Percentiles rank a stretch among this genome's conserved stretches.
These are phyloP conservation scores for Cydia fagiglandana DNA, from an alignment of 1,140 invertebrate genomes.

Conservation along the genomic window DNA sequence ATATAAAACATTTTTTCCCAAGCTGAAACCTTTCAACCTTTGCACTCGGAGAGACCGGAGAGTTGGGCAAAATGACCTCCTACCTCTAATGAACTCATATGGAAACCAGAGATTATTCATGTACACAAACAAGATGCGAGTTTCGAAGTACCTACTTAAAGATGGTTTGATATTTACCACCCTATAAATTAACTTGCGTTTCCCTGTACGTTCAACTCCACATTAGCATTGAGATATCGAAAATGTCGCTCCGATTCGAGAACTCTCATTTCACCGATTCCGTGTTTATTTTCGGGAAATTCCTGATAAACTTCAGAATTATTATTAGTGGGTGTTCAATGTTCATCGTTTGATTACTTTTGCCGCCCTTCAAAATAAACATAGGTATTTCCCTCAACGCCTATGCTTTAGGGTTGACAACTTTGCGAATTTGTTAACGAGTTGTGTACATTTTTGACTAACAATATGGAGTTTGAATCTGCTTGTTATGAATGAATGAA, in stretches of 20 bases:
- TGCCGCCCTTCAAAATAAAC: conserved; percentile 8
- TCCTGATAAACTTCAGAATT: conserved; percentile 3
- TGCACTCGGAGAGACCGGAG: too few relatives aligned
- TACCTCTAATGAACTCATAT: too few relatives aligned
- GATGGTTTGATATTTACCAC: too few relatives aligned
- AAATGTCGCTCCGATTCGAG: neutral
- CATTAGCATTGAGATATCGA: conserved; percentile 8
- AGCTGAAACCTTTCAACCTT: too few relatives aligned
- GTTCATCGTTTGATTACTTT: conserved; percentile 26
- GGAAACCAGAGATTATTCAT: too few relatives aligned
- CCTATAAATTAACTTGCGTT: neutral
- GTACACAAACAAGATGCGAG: too few relatives aligned
- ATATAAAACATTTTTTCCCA: too few relatives aligned
- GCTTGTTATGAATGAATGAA: too few relatives aligned
- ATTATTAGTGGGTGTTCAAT: conserved; percentile 22
- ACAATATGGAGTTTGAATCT: too few relatives aligned
- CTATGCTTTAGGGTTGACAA: neutral
- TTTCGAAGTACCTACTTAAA: too few relatives aligned
- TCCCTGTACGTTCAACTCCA: neutral
- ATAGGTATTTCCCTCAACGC: conserved; percentile 14
- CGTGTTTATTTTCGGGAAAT: neutral
- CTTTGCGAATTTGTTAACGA: neutral
- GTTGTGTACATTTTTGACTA: too few relatives aligned
- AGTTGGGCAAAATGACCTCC: too few relatives aligned
- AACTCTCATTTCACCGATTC: neutral